Evolutionary conservation across 1,140 invertebrate genomes (phyloP).

Genomic region (Drosophila santomea): DNA sequence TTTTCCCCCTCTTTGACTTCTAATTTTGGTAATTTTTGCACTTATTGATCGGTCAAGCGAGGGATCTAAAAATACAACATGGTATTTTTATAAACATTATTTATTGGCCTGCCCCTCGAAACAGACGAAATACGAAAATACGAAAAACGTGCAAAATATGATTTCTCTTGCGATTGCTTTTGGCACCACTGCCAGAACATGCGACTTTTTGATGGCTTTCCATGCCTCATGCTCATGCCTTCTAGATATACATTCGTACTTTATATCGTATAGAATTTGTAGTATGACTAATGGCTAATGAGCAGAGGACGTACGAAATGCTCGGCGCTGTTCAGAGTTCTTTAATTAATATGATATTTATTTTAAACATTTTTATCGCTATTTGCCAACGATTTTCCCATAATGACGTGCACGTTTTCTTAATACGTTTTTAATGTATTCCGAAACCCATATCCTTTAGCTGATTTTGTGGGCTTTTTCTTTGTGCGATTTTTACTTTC

Average conservation of each 20-base stretch:
- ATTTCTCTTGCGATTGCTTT: slow-evolving; percentile 30
- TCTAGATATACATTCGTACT: slow-evolving; percentile 7
- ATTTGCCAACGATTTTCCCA: neutral
- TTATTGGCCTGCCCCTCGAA: slow-evolving; percentile 29
- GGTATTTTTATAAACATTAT: slow-evolving; percentile 47
- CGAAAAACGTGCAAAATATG: slow-evolving; percentile 64
- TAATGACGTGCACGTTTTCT: slow-evolving; percentile 7
- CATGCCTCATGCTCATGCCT: slow-evolving; percentile 34
- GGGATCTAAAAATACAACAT: slow-evolving; percentile 33
- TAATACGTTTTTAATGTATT: slow-evolving; percentile 3
- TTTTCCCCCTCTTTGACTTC: slow-evolving; percentile 14
- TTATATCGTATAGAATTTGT: slow-evolving; percentile 22
- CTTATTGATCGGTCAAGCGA: slow-evolving; percentile 21
- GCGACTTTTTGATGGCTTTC: slow-evolving; percentile 45
- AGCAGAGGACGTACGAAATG: slow-evolving; percentile 32
- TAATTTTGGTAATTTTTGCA: slow-evolving; percentile 42
- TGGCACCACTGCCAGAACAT: slow-evolving; percentile 53
- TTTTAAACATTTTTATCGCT: neutral
- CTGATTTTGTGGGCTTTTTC: neutral
- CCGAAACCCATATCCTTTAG: slow-evolving; percentile 3
- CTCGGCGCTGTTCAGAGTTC: slow-evolving; percentile 33
- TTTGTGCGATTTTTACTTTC: slow-evolving; percentile 24
- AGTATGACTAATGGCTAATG: slow-evolving; percentile 70
- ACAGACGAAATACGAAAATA: slow-evolving; percentile 25
- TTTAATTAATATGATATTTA: slow-evolving; percentile 7